Percentiles rank a stretch among this genome's conserved stretches.
Evolutionary conservation across 2,888 invertebrate genomes (phyloP).

Genomic region (Uloborus plumipes): DNA sequence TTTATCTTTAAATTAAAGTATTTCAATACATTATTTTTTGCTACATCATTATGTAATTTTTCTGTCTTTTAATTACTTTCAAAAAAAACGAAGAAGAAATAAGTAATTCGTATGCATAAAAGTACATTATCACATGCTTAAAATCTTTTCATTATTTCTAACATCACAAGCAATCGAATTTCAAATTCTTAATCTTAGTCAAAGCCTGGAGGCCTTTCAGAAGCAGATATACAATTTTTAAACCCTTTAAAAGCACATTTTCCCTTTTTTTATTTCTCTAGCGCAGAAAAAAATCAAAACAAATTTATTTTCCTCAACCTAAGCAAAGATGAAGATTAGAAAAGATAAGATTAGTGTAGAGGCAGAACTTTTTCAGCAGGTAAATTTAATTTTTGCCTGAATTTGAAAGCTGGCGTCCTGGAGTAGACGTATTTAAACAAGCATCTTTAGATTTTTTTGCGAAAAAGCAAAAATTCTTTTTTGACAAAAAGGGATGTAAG

Average conservation of each 20-base stretch:
- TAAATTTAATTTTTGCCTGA: slow-evolving; percentile 48
- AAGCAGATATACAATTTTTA: slow-evolving; percentile 42
- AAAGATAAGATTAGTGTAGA: slow-evolving; percentile 47
- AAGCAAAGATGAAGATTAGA: too few relatives aligned
- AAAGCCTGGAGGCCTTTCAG: slow-evolving; percentile 7
- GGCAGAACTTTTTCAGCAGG: slow-evolving; percentile 30
- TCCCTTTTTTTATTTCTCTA: slow-evolving; percentile 11
- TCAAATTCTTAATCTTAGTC: neutral
- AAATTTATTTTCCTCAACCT: slow-evolving; percentile 15
- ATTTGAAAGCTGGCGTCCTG: slow-evolving; percentile 41
- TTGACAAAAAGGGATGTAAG: slow-evolving; percentile 43
- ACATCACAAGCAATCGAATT: neutral
- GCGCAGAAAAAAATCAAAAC: slow-evolving; percentile 6
- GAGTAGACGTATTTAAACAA: slow-evolving; percentile 59
- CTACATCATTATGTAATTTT: too few relatives aligned
- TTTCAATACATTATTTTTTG: too few relatives aligned
- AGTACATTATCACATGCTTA: too few relatives aligned
- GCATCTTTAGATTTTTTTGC: slow-evolving; percentile 20
- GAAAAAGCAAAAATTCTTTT: slow-evolving; percentile 18
- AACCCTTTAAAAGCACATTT: slow-evolving; percentile 38
- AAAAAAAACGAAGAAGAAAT: too few relatives aligned
- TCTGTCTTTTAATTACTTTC: too few relatives aligned
- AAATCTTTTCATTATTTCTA: too few relatives aligned
- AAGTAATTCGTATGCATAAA: too few relatives aligned
- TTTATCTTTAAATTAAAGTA: too few relatives aligned